Conservation (phyloP, 2,113 vertebrate species). For the Strigops habroptila region DNA sequence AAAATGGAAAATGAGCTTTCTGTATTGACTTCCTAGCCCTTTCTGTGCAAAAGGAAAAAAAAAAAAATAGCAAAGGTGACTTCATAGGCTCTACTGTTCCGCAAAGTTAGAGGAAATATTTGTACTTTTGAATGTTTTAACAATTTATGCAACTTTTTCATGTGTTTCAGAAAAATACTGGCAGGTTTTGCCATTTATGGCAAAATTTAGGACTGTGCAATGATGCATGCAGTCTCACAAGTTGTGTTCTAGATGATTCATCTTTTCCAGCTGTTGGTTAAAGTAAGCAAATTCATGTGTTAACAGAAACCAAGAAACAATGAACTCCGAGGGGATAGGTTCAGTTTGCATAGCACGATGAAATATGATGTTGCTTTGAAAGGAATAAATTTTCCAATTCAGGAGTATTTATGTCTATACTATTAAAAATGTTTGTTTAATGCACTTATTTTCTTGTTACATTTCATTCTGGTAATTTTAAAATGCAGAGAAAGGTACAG, state of each 20-base stretch:
- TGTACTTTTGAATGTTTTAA: not conserved
- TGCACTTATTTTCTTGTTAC: not conserved
- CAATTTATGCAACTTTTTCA: not conserved
- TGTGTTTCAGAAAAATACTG: not conserved
- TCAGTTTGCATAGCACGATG: not conserved
- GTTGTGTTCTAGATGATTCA: not conserved
- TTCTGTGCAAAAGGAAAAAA: not conserved
- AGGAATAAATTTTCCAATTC: not conserved
- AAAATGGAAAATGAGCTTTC: not conserved
- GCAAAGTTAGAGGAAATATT: not conserved
- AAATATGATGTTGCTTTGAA: not conserved
- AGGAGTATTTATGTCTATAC: not conserved
- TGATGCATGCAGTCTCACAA: not conserved
- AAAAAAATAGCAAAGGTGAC: not conserved
- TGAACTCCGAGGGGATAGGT: not conserved
- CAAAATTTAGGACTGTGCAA: not conserved
- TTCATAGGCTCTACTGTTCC: not conserved
- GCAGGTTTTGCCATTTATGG: not conserved
- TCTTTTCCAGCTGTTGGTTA: slow-evolving; percentile 18
- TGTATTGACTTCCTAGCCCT: not conserved
- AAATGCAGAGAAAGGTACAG: not conserved
- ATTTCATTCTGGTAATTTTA: not conserved
- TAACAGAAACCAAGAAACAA: not conserved
- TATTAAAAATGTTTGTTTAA: not conserved
- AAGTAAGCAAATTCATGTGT: not conserved